A percentile compares a stretch with the other conserved stretches of the same genome.
Evolutionary conservation across 2,888 invertebrate species (phyloP).

Genomic region (Endotricha flammealis): DNA sequence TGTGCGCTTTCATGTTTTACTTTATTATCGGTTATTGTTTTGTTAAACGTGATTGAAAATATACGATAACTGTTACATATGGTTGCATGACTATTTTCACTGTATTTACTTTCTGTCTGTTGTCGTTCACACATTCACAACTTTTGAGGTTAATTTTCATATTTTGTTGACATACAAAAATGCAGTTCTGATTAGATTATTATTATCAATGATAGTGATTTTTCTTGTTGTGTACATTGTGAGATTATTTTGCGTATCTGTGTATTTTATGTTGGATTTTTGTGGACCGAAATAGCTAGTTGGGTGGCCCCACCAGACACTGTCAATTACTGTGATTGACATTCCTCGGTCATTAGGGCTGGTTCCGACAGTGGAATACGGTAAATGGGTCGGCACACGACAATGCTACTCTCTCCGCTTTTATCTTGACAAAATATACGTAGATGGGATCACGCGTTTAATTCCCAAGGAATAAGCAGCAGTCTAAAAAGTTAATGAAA

Average conservation of each 20-base stretch:
- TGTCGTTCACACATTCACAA: constrained; percentile 53
- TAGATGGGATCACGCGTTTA: too few relatives aligned
- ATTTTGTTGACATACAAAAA: constrained; percentile 57
- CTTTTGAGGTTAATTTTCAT: constrained; percentile 64
- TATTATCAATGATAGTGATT: not conserved
- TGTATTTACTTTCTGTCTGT: constrained; percentile 29
- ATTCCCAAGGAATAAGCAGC: too few relatives aligned
- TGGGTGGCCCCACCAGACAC: constrained; percentile 44
- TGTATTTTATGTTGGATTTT: constrained; percentile 14
- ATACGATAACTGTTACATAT: constrained; percentile 21
- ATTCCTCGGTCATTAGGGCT: constrained; percentile 62
- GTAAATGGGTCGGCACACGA: constrained; percentile 22
- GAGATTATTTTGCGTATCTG: not conserved
- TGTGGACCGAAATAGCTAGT: constrained; percentile 36
- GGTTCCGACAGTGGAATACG: constrained; percentile 31
- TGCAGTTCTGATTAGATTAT: constrained; percentile 8
- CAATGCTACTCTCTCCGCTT: not conserved
- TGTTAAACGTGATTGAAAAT: constrained; percentile 23
- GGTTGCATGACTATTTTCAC: not conserved
- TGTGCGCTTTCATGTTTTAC: constrained; percentile 56
- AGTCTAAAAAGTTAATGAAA: too few relatives aligned
- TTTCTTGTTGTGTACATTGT: not conserved
- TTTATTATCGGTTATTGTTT: constrained; percentile 31
- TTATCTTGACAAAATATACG: not conserved
- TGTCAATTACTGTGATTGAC: constrained; percentile 77